phyloP scores from a whole-genome alignment of 2,797 vertebrate species.

The Sciaenops ocellatus region DNA sequence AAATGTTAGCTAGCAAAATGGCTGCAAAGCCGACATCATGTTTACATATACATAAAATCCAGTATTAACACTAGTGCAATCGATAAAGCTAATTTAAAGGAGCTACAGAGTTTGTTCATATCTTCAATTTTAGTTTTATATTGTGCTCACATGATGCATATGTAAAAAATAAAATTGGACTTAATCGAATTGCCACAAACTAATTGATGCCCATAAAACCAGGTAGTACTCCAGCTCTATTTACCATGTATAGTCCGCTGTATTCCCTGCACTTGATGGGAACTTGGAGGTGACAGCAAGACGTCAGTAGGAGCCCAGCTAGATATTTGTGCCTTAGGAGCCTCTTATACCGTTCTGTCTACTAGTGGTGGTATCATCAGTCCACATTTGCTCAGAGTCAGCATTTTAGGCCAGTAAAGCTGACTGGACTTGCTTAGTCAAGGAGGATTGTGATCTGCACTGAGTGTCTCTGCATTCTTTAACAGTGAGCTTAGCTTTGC shows the following conservation, averaged over 20 bases:
- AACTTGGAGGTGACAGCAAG: neutral
- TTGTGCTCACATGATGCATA: too few species aligned
- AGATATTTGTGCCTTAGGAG: conserved; percentile 7
- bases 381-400: conserved; percentile 37
- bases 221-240: neutral
- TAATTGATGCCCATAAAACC: neutral
- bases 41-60: neutral
- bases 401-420: conserved; percentile 42
- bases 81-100: too few species aligned
- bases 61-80: too few species aligned
- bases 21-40: neutral
- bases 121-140: too few species aligned
- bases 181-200: neutral
- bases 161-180: too few species aligned
- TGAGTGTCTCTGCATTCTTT: conserved; percentile 65
- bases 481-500: conserved; percentile 59
- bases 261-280: neutral
- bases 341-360: conserved; percentile 10
- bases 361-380: conserved; percentile 11
- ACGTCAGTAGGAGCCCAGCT: neutral
- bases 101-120: neutral
- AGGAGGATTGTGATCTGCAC: conserved; percentile 43
- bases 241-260: neutral
- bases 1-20: neutral
- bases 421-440: conserved; percentile 59